Base-by-base conservation (phyloP, 2,888 invertebrate species). In the Gonocerus acuteangulatus region DNA sequence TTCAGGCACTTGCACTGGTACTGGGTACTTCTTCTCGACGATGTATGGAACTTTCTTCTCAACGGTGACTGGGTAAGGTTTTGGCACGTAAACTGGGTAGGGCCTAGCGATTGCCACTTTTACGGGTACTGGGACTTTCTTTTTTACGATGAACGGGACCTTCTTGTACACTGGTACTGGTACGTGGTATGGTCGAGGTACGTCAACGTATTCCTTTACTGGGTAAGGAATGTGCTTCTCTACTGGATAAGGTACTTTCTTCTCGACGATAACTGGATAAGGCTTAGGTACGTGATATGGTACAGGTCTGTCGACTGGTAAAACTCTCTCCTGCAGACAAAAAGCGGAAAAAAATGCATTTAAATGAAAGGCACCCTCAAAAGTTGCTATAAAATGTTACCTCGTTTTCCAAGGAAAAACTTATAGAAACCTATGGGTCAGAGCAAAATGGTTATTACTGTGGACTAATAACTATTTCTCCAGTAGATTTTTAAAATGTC, bases 41-140 rank as follows among this genome's bases (percentile, higher is more conserved):
- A n/a, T n/a, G n/a, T n/a, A n/a, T n/a, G n/a, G n/a, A n/a, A n/a
- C n/a, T n/a, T n/a, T n/a, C 47, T 64, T 64, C 13, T 60, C 60
- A 23, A 64, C 62, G 36, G 23, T 13, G 1, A 48, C 79, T 78
- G 52, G 86, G 88, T 2, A 86, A 86, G 71, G 85, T 86, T 36
- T 85, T 80, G 13, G 59, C 11, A 59, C 48, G 48, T 59, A 58
- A 48, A 49, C 58, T 45, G 60, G 57, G 52, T 61, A 63, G n/a
- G 60, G 63, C 45, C 51, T 63, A 42, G 61, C 63, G 15, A 61
- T 61, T 15, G 48, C 48, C 42, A 56, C 42, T 23, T 44, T 44
- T 3, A 56, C 42, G 13, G 23, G 44, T 13, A 56, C 44, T 1
- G 59, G 59, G 11, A 59, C 13, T 27, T 48, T 48, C 48, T 59